phyloP scores from a whole-genome alignment of 2,797 vertebrate species.

The Aulostomus chinensis region DNA sequence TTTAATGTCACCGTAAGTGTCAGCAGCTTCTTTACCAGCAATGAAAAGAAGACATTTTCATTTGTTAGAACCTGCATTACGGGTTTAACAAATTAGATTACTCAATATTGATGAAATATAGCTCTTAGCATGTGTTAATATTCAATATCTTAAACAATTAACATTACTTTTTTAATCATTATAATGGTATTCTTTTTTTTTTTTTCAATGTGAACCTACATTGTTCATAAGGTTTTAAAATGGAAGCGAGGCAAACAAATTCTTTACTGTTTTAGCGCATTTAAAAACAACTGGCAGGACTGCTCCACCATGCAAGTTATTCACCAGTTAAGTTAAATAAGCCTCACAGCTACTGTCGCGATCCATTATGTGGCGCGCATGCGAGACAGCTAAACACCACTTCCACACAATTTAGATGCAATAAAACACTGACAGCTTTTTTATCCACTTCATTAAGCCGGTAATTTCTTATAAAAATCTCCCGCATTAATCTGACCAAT shows the following conservation, averaged over 20 bases:
- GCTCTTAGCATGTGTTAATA: too few species aligned
- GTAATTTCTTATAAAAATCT: constrained; percentile 93
- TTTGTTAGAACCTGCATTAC: too few species aligned
- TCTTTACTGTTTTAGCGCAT: constrained; percentile 47
- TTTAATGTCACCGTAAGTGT: constrained; percentile 10
- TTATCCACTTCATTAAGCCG: constrained; percentile 94
- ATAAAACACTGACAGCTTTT: constrained; percentile 92
- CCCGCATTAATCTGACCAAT: constrained; percentile 89
- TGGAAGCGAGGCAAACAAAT: constrained; percentile 14
- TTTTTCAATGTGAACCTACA: constrained; percentile 1
- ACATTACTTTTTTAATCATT: constrained; percentile 17
- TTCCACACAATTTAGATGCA: constrained; percentile 91
- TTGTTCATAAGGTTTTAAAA: constrained; percentile 37
- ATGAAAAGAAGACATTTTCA: not conserved
- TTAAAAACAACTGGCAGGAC: constrained; percentile 65
- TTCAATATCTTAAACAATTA: not conserved
- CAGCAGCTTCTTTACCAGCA: constrained; percentile 6
- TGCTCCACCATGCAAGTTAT: constrained; percentile 82
- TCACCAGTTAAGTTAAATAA: constrained; percentile 89
- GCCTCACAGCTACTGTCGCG: constrained; percentile 88
- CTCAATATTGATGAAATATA: too few species aligned
- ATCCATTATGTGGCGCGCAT: constrained; percentile 89
- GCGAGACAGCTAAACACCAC: constrained; percentile 87
- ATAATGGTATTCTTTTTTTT: not conserved
- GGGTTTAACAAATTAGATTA: too few species aligned